Base-by-base conservation (phyloP, 1,140 invertebrate species). In the Cardiocondyla obscurior region DNA sequence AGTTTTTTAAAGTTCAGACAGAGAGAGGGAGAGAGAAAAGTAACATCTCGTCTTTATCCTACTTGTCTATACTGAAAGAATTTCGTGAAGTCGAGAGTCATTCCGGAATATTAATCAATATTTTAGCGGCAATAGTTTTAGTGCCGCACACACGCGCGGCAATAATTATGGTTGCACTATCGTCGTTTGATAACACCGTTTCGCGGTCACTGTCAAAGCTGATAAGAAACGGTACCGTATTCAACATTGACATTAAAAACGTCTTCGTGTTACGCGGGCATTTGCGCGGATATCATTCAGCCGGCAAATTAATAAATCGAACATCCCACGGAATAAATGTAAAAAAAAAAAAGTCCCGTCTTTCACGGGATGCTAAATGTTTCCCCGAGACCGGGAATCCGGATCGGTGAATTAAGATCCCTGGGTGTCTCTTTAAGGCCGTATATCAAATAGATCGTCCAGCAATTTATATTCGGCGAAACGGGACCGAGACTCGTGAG, bases 361-460 rank as follows among this genome's bases (percentile, higher is more conserved):
- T 16, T 79, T 22, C n/a, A 44, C 10, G 12, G 12, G 28, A 42
- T 12, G 46, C 16, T 77, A 69, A 42, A 67, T 39, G 22, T 1
- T 10, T 69, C 16, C n/a, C 42, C 19, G 74, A 67, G 3, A 22
- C 33, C 36, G 36, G n/a, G n/a, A n/a, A 22, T 49, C 28, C 19
- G 25, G 73, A 62, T 74, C 55, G 19, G 44, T 16, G 44, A 77
- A 65, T 65, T 30, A 67, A 42, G 74, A 67, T 77, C 30, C 0
- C 19, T 8, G 3, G 14, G 4, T 22, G 19, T 7, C 30, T n/a
- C 6, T 42, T 36, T 14, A 36, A 53, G 12, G 22, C n/a, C 39
- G 25, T 67, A 42, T 36, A 30, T 69, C 46, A 76, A 70, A 67
- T 83, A 81, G 85, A 85, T 85, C 10, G 70, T 70, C 58, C 65